Evolutionary conservation across 2,113 vertebrate genomes (phyloP), one percentile per base, ranked within the genome.

Genomic region (Vombatus ursinus): DNA sequence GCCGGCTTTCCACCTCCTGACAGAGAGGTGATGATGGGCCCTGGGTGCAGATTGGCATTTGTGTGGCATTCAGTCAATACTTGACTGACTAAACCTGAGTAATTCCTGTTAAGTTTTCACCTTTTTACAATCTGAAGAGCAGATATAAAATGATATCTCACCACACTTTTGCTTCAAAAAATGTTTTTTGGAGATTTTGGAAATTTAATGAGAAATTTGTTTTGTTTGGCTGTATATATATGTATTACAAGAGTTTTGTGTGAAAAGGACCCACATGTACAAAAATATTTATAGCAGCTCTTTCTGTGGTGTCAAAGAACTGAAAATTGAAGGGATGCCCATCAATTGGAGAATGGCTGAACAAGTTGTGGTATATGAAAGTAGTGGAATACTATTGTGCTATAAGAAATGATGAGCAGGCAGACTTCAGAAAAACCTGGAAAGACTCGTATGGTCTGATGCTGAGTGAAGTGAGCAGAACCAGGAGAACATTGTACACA

Each of bases 131-230:
- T 53, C 50, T 50, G 44, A 89, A 95, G 92, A 92, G 92, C 91
- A 61, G 52, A 31, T 77, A 91, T 92, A 91, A 95, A 96, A 54
- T 68, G 77, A 92, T 28, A 91, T 25, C 61, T 96, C 12, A 92
- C 48, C 52, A 24, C 10, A 48, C 93, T 95, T 37, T 96, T 95
- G 68, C 48, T 44, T 84, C 14, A 19, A 77, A 84, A 77, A 84
- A 84, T n/a, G 8, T 44, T 84, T 68, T 84, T 84, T 68, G 57
- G 1, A 37, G 31, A 68, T 49, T 49, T 52, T 23, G 19, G n/a
- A 52, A 16, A 52, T 52, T 16, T 84, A 84, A 84, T 84, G n/a
- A 84, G n/a, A 84, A 44, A 84, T 44, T 44, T 68, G 31, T 77
- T 77, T 77, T 77, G 16, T n/a, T 84, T 84, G 19, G 44, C n/a